phyloP scores from a whole-genome alignment of 2,113 vertebrate species.

The Mirounga angustirostris region DNA sequence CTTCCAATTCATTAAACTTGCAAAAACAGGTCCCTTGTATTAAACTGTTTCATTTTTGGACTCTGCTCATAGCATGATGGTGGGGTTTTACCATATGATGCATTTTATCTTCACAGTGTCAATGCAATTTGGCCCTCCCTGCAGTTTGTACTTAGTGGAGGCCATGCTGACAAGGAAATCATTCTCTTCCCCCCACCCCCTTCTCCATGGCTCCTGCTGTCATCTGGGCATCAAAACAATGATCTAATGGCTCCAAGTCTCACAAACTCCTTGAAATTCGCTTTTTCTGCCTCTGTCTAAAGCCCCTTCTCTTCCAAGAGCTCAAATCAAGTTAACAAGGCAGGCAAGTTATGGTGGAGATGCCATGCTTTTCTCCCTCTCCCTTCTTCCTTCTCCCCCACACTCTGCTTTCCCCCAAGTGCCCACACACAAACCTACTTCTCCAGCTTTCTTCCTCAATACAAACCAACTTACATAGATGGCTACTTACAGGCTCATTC shows the following conservation, averaged over 20 bases:
- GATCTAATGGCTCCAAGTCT: not conserved
- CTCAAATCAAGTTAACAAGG: not conserved
- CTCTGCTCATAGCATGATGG: not conserved
- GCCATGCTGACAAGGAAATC: not conserved
- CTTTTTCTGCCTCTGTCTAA: not conserved
- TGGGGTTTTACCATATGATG: not conserved
- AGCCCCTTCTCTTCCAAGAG: not conserved
- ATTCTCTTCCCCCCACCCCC: not conserved
- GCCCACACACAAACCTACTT: not conserved
- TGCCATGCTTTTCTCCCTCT: not conserved
- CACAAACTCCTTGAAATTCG: not conserved
- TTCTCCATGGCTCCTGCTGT: not conserved
- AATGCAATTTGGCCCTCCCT: not conserved
- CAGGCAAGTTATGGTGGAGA: not conserved
- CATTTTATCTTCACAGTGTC: not conserved
- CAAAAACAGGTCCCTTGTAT: not conserved
- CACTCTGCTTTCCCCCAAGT: not conserved
- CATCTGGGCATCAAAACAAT: not conserved
- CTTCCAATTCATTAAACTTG: not conserved
- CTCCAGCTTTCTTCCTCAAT: not conserved
- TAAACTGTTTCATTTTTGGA: not conserved
- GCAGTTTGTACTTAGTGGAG: not conserved
- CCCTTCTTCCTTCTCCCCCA: not conserved
- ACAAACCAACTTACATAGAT: not conserved
- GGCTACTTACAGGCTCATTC: not conserved